Evolutionary conservation across 2,888 invertebrate species (phyloP), one percentile per base, ranked within the genome.

Genomic region (Athalia cordata): DNA sequence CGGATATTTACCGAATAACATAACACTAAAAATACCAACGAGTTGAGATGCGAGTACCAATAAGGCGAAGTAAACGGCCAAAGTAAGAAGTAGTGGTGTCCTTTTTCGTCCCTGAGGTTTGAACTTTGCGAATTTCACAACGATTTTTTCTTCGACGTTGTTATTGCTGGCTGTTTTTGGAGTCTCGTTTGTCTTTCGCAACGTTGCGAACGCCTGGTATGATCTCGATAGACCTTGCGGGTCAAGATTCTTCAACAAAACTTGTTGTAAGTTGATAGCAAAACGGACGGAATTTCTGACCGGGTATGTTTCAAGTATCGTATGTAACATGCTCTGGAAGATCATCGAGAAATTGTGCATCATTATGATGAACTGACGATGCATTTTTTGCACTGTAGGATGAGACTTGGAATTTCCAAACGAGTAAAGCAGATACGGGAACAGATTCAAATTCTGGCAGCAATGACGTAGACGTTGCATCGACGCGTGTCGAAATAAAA

Each of bases 381-480:
- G 88, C 8, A 89, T 79, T 80, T 88, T 89, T 13, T 85, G 83
- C 0, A 86, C 86, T 5, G 88, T 50, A 3, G 87, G 86, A 61
- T 87, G 88, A 8, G 87, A 87, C 77, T 88, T 89, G 0, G 87
- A 86, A 70, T 89, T 87, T 9, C 86, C 89, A 76, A 89, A 87
- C 11, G 90, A 86, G 76, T 89, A 89, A 3, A 90, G 84, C n/a
- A 90, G 81, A 74, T 89, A 89, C 4, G 90, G 89, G 64, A 90
- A 84, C 13, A 90, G 84, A 77, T 89, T 89, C n/a, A 90, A 78
- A 82, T 89, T 90, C 81, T 90, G 89, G 64, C 89, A 90, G 64
- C 90, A 90, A 78, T 90, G 90, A 13, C 89, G 89, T 47, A 90
- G 86, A 78, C 86, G 89, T 76, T 89, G 88, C 85, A 90, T 89